These are phyloP conservation scores for Ectobius pallidus DNA, from an alignment of 2,888 invertebrate species.

Conservation along the genomic window DNA sequence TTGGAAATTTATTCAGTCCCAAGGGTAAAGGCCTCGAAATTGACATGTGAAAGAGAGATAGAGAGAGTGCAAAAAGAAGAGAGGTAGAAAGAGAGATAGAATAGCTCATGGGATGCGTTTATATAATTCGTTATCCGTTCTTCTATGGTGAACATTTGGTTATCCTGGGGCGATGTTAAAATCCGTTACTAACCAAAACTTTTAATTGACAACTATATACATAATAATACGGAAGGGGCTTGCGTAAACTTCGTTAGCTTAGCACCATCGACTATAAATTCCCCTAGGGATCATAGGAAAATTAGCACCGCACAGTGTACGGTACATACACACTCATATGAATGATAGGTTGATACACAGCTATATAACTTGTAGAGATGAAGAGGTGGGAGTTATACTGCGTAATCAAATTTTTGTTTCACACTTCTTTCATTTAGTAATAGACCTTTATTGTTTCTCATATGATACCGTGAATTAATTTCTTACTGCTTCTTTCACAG, in stretches of 20 bases:
- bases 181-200: conserved; percentile 26
- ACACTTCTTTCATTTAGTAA: too few species aligned
- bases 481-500: too few species aligned
- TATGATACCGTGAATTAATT: too few species aligned
- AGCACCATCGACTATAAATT: conserved; percentile 31
- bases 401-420: too few species aligned
- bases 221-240: conserved; percentile 25
- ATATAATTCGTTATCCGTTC: conserved; percentile 16
- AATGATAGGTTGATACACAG: not conserved
- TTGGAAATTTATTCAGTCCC: too few species aligned
- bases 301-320: conserved; percentile 23
- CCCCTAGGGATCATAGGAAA: conserved; percentile 31
- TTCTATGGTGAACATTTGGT: conserved; percentile 14
- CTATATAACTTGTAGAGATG: not conserved
- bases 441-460: too few species aligned
- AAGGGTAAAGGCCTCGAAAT: too few species aligned
- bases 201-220: conserved; percentile 34
- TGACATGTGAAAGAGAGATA: too few species aligned
- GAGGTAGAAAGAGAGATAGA: too few species aligned
- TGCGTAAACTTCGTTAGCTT: conserved; percentile 31
- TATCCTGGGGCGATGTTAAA: conserved; percentile 24
- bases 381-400: not conserved
- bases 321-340: not conserved
- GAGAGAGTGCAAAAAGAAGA: too few species aligned
- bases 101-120: conserved; percentile 6